These are phyloP conservation scores for Phengaris arion DNA, from an alignment of 2,888 invertebrate genomes.

Conservation along the genomic window DNA sequence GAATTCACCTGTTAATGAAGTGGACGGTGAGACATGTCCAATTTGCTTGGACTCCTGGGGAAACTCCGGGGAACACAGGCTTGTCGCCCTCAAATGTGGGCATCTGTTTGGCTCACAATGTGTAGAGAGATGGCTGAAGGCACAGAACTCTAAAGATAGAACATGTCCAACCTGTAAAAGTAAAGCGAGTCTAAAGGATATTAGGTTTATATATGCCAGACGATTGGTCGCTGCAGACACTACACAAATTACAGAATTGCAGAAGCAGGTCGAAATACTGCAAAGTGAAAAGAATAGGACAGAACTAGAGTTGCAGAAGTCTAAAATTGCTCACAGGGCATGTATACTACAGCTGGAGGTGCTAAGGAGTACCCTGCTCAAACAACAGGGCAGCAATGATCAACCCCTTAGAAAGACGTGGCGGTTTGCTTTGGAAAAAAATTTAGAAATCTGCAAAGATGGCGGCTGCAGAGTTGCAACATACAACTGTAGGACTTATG, in stretches of 20 bases:
- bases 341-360: conserved; percentile 57
- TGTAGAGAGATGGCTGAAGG: conserved; percentile 86
- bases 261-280: conserved; percentile 79
- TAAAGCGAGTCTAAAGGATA: conserved; percentile 83
- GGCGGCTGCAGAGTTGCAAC: conserved; percentile 90
- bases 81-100: conserved; percentile 94
- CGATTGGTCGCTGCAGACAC: conserved; percentile 88
- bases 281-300: conserved; percentile 79
- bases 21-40: conserved; percentile 87
- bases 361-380: conserved; percentile 53
- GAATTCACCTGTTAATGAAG: conserved; percentile 61
- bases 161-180: conserved; percentile 94
- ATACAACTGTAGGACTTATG: conserved; percentile 81
- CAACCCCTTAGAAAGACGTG: conserved; percentile 51
- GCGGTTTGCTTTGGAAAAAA: conserved; percentile 81
- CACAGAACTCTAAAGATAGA: conserved; percentile 74
- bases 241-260: conserved; percentile 84
- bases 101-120: conserved; percentile 94
- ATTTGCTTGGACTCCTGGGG: conserved; percentile 95
- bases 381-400: conserved; percentile 55
- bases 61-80: conserved; percentile 89
- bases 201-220: conserved; percentile 89
- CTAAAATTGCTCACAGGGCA: conserved; percentile 57
- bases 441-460: conserved; percentile 83
- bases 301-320: conserved; percentile 80